Evolutionary conservation across 2,888 invertebrate genomes (phyloP).

Genomic region (Abrostola tripartita): DNA sequence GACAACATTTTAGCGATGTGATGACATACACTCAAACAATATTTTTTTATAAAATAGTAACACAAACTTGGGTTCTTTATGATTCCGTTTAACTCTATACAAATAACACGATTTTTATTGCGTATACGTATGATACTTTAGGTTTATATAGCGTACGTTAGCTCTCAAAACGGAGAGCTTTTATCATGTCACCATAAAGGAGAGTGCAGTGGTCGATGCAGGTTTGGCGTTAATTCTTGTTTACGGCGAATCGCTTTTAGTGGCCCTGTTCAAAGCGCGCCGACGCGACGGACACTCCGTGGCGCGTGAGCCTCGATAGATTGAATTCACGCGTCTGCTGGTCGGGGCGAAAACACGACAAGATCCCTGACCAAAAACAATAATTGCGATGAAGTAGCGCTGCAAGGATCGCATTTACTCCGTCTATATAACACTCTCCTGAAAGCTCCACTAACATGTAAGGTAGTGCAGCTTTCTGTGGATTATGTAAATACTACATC

Average conservation of each 20-base stretch:
- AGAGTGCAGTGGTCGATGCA: constrained; percentile 83
- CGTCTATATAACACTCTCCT: neutral
- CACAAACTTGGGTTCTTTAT: too few relatives aligned
- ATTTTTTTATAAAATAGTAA: too few relatives aligned
- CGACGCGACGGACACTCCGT: constrained; percentile 34
- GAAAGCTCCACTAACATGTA: too few relatives aligned
- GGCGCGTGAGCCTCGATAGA: constrained; percentile 68
- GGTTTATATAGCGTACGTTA: constrained; percentile 57
- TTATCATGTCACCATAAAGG: constrained; percentile 84
- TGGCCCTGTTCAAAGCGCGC: constrained; percentile 74
- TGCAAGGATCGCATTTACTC: neutral
- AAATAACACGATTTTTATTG: constrained; percentile 29
- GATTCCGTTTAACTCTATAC: neutral
- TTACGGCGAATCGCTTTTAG: constrained; percentile 87
- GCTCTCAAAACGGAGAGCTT: constrained; percentile 76
- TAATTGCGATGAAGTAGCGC: constrained; percentile 21
- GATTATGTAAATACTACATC: too few relatives aligned
- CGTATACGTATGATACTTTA: constrained; percentile 25
- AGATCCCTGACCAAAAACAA: constrained; percentile 33
- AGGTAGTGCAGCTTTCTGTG: too few relatives aligned
- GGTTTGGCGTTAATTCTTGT: constrained; percentile 86
- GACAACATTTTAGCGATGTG: too few relatives aligned
- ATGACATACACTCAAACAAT: too few relatives aligned
- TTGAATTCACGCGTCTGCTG: constrained; percentile 62
- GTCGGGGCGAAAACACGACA: constrained; percentile 24